Evolutionary conservation across 2,113 vertebrate genomes (phyloP).

Genomic region (Sander lucioperca): DNA sequence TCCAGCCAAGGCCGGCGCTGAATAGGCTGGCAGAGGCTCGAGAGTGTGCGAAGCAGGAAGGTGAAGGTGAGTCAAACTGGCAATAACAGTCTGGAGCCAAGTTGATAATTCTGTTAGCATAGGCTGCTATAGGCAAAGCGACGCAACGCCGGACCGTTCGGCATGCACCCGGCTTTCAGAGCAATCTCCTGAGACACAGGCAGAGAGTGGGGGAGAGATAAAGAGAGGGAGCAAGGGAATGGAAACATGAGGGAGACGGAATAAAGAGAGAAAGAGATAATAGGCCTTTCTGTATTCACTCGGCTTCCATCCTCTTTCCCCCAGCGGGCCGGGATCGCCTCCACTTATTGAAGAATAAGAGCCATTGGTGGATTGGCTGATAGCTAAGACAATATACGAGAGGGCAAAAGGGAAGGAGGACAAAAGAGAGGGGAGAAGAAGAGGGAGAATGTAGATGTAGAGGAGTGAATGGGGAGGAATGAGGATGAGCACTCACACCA

Average conservation of each 20-base stretch:
- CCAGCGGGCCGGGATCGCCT: constrained; percentile 60
- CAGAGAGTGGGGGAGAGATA: constrained; percentile 43
- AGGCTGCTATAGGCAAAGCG: constrained; percentile 35
- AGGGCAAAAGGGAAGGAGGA: constrained; percentile 50
- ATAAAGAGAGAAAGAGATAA: constrained; percentile 73
- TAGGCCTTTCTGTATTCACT: constrained; percentile 72
- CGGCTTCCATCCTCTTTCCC: constrained; percentile 52
- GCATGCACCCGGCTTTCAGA: constrained; percentile 51
- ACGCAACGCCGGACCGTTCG: constrained; percentile 15
- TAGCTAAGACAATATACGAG: constrained; percentile 67
- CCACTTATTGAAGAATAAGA: constrained; percentile 71
- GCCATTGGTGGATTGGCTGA: constrained; percentile 64
- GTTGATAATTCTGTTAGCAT: constrained; percentile 73
- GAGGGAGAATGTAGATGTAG: constrained; percentile 25
- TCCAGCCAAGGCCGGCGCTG: constrained; percentile 33
- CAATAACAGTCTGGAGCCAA: constrained; percentile 23
- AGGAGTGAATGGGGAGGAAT: constrained; percentile 24
- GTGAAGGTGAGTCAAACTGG: constrained; percentile 60
- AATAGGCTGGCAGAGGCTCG: constrained; percentile 4
- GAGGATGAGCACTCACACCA: constrained; percentile 24
- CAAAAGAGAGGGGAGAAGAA: constrained; percentile 28
- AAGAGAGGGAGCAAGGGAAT: constrained; percentile 51
- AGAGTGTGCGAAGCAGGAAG: constrained; percentile 23
- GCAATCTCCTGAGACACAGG: constrained; percentile 56
- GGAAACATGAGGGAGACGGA: constrained; percentile 63